Evolutionary conservation across 2,113 vertebrate genomes (phyloP).

Genomic region (Etheostoma spectabile): DNA sequence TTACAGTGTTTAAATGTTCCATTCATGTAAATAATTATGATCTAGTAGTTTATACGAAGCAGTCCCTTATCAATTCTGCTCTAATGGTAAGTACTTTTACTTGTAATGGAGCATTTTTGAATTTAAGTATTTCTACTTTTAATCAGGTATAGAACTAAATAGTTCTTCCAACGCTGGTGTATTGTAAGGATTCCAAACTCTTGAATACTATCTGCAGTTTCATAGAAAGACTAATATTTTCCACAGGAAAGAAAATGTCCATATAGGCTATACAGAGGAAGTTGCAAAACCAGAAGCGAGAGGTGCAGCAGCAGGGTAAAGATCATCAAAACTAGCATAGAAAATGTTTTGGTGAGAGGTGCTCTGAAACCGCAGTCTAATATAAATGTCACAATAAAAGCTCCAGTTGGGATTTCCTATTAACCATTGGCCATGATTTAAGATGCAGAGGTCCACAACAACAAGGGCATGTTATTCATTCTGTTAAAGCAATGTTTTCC

Average conservation of each 20-base stretch:
- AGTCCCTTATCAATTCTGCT: not conserved
- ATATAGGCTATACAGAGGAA: slow-evolving; percentile 25
- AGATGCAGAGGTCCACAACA: slow-evolving; percentile 46
- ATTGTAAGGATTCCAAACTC: not conserved
- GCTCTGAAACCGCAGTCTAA: slow-evolving; percentile 61
- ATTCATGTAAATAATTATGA: not conserved
- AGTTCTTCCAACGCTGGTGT: not conserved
- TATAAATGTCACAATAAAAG: slow-evolving; percentile 64
- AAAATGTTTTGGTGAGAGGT: slow-evolving; percentile 46
- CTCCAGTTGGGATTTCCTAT: slow-evolving; percentile 62
- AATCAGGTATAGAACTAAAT: not conserved
- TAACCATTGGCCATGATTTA: slow-evolving; percentile 61
- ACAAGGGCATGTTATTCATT: slow-evolving; percentile 70
- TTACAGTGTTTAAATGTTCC: no score
- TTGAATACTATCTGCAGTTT: not conserved
- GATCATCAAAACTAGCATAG: slow-evolving; percentile 34
- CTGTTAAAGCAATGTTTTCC: slow-evolving; percentile 73
- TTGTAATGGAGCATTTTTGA: not conserved
- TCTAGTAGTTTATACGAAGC: not conserved
- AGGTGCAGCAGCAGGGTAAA: slow-evolving; percentile 21
- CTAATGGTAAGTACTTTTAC: not conserved
- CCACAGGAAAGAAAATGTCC: slow-evolving; percentile 15
- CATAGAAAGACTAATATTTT: slow-evolving; percentile 19
- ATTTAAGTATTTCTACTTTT: not conserved
- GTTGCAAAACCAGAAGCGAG: slow-evolving; percentile 26